A percentile compares a stretch with the other conserved stretches of the same genome.
phyloP scores from a whole-genome alignment of 2,113 vertebrate genomes.

The Lamprologus callipterus region DNA sequence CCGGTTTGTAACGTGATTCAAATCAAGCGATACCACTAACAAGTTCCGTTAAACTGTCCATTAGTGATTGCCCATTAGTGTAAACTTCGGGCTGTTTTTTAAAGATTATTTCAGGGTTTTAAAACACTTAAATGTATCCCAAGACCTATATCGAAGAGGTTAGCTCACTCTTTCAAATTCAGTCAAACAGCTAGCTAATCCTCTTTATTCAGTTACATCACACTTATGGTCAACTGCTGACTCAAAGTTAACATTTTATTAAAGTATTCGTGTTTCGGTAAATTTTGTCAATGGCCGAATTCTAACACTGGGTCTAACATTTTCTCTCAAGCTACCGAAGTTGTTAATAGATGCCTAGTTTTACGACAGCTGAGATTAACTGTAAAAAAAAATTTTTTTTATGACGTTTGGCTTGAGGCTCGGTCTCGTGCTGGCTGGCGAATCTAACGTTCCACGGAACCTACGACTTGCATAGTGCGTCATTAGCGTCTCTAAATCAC shows the following conservation, averaged over 20 bases:
- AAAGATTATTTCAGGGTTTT: background rate
- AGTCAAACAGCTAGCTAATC: background rate
- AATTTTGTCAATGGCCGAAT: background rate
- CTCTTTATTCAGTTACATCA: background rate
- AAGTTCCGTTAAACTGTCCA: background rate
- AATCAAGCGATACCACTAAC: constrained; percentile 11
- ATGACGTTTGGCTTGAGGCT: background rate
- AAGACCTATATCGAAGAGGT: background rate
- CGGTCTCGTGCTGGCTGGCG: background rate
- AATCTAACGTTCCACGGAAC: background rate
- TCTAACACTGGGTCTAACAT: background rate
- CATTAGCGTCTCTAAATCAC: background rate
- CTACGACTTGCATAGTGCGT: background rate
- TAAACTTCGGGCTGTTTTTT: background rate
- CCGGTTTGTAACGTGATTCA: background rate
- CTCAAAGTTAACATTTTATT: background rate
- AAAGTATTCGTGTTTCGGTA: rapidly evolving
- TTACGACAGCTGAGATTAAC: background rate
- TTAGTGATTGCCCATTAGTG: background rate
- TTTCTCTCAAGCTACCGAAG: background rate
- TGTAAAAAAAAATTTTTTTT: background rate
- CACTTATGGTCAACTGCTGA: background rate
- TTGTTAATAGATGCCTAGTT: rapidly evolving
- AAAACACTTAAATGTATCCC: background rate
- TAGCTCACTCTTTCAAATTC: background rate